Base-by-base conservation (phyloP, 2,888 invertebrate genomes). In the Liopterus haemorrhoidalis region DNA sequence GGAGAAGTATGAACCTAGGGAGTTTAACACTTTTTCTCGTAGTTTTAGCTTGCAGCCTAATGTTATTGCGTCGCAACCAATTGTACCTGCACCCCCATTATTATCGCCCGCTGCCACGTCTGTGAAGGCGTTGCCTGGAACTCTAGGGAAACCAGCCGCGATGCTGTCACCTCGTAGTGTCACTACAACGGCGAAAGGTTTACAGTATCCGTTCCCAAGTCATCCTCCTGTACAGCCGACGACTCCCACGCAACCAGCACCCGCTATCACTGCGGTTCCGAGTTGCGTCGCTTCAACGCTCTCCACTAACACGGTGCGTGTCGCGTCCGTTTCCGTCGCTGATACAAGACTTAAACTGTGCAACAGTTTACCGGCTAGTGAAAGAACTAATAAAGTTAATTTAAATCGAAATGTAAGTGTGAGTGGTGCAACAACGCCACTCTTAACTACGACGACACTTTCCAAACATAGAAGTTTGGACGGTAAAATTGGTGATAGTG, bases 141-240 rank as follows among this genome's bases (percentile, higher is more conserved):
- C 39, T 5, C 35, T 37, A 32, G 54, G 54, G 49, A 49, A 54
- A 33, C 53, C 61, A 6, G 48, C 58, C 43, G 49, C 57, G 41
- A 55, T 59, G 46, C 55, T 57, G 46, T 50, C 61, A 32, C 52
- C 58, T 19, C 51, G 61, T n/a, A 57, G 59, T 40, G 54, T 61
- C 33, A 52, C 56, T 41, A 54, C 57, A 38, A 42, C 60, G 11
- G 68, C 67, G 58, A 73, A 81, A 65, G 73, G 79, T 53, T 70
- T 82, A 54, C 86, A 82, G 65, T 86, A 83, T 70, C 86, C 85
- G 36, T 85, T 84, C 70, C 85, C 85, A 54, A 81, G 80, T 64
- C 85, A 85, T 68, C 84, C 82, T 57, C 82, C 84, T 44, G 65
- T 72, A 51, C 63, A 65, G 52, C 62, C 61, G 49, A 59, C 65